A percentile compares a stretch with the other conserved stretches of the same genome.
phyloP scores from a whole-genome alignment of 2,797 vertebrate species.

The Poeciliopsis infans region DNA sequence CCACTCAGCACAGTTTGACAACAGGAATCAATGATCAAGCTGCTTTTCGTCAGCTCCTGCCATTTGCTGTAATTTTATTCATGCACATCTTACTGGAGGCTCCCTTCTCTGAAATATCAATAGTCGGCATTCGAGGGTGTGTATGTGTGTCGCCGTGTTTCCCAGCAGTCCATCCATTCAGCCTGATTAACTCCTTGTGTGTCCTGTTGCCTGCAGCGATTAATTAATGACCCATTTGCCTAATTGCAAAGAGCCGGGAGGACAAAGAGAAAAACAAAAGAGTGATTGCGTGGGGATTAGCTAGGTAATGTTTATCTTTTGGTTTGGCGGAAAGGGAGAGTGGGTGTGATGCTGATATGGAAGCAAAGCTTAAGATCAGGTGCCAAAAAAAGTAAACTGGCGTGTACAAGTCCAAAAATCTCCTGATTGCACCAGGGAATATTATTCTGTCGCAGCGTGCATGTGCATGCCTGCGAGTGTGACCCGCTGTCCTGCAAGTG shows the following conservation, averaged over 20 bases:
- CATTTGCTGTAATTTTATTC: slow-evolving; percentile 59
- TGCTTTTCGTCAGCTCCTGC: slow-evolving; percentile 57
- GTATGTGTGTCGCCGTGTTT: slow-evolving; percentile 32
- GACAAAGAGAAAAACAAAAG: slow-evolving; percentile 50
- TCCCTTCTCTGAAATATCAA: slow-evolving; percentile 59
- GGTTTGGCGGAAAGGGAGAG: slow-evolving; percentile 16
- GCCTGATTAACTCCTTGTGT: slow-evolving; percentile 72
- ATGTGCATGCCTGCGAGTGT: slow-evolving; percentile 4
- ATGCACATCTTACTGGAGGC: slow-evolving; percentile 51
- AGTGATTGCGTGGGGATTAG: slow-evolving; percentile 23
- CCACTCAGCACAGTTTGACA: slow-evolving; percentile 62
- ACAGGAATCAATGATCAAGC: slow-evolving; percentile 60
- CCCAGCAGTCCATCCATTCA: slow-evolving; percentile 70
- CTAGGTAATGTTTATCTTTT: slow-evolving; percentile 31
- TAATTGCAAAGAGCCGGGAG: slow-evolving; percentile 70
- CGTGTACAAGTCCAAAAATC: slow-evolving; percentile 1
- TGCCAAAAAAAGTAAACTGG: slow-evolving; percentile 7
- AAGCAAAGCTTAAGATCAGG: slow-evolving; percentile 15
- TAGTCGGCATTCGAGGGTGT: slow-evolving; percentile 32
- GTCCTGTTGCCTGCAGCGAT: slow-evolving; percentile 68
- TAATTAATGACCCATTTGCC: slow-evolving; percentile 81
- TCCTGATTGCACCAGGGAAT: neutral
- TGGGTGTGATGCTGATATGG: slow-evolving; percentile 28
- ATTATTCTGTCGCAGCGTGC: slow-evolving; percentile 9
- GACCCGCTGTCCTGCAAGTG: slow-evolving; percentile 10